These are phyloP conservation scores for Chrysogorgia sp. DNA, from an alignment of 92 coral and sea anemone genomes.

Conservation along the genomic window DNA sequence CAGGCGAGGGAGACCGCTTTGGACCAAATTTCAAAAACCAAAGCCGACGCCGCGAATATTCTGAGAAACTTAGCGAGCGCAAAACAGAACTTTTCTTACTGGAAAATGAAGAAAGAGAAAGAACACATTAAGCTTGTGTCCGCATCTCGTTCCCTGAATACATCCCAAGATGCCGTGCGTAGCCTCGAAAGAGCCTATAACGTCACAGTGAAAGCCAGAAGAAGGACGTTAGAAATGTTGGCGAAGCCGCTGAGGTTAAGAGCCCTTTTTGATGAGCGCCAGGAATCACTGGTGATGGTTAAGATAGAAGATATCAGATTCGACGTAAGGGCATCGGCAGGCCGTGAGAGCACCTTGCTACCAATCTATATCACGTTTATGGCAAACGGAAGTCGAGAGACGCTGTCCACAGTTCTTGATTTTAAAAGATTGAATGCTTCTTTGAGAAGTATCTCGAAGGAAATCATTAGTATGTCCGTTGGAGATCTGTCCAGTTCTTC, in stretches of 20 bases:
- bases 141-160: conserved; percentile 47
- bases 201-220: conserved; percentile 31
- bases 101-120: conserved; percentile 58
- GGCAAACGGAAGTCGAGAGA: conserved; percentile 8
- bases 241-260: conserved; percentile 32
- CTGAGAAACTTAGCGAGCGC: conserved; percentile 44
- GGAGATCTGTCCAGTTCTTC: conserved; percentile 46
- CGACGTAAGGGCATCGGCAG: background rate
- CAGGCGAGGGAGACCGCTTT: conserved; percentile 57
- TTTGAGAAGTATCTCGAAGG: conserved; percentile 57
- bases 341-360: conserved; percentile 1
- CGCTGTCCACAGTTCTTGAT: conserved; percentile 18
- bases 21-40: conserved; percentile 41
- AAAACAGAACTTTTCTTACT: conserved; percentile 38
- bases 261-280: background rate
- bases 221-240: conserved; percentile 6
- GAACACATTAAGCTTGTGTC: conserved; percentile 52
- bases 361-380: conserved; percentile 15
- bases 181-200: conserved; percentile 44
- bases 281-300: background rate
- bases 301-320: background rate
- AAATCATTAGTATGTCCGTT: conserved; percentile 46
- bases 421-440: conserved; percentile 47
- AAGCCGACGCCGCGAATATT: conserved; percentile 38
- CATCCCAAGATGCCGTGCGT: conserved; percentile 53